Conservation (phyloP, 2,888 invertebrate species). For the Entomobrya proxima region DNA sequence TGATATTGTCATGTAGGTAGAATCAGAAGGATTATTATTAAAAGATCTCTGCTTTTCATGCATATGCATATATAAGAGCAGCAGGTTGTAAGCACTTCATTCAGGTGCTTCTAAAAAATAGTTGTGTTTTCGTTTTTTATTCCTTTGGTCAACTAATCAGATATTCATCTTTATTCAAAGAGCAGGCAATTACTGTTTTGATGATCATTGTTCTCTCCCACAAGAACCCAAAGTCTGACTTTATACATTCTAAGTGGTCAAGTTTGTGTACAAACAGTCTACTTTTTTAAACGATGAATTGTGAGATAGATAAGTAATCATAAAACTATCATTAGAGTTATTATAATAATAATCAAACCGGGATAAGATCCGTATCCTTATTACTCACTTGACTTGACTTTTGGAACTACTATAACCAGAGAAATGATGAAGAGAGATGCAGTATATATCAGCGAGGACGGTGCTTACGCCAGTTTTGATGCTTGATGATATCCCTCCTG, state of each 20-base stretch:
- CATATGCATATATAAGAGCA: slow-evolving; percentile 19
- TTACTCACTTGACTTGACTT: slow-evolving; percentile 34
- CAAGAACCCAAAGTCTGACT: not conserved
- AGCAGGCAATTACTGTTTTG: slow-evolving; percentile 47
- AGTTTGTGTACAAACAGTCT: not conserved
- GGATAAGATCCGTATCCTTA: slow-evolving; percentile 4
- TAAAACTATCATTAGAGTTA: slow-evolving; percentile 38
- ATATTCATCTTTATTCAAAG: slow-evolving; percentile 39
- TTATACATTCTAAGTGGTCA: not conserved
- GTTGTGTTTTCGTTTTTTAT: not conserved
- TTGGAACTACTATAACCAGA: not conserved
- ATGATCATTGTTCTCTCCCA: slow-evolving; percentile 10
- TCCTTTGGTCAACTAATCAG: slow-evolving; percentile 15
- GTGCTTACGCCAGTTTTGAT: not conserved
- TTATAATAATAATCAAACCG: slow-evolving; percentile 24
- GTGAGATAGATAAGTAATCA: slow-evolving; percentile 24
- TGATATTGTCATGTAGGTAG: not conserved
- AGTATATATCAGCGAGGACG: not conserved
- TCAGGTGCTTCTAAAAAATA: slow-evolving; percentile 6
- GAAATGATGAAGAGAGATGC: not conserved
- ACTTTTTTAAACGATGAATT: not conserved
- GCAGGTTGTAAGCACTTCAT: not conserved
- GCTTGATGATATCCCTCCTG: slow-evolving; percentile 5
- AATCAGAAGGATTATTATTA: not conserved
- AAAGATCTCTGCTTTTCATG: slow-evolving; percentile 12